A percentile compares a stretch with the other conserved stretches of the same genome.
phyloP scores from a whole-genome alignment of 1,140 invertebrate genomes.

The Dreissena polymorpha region DNA sequence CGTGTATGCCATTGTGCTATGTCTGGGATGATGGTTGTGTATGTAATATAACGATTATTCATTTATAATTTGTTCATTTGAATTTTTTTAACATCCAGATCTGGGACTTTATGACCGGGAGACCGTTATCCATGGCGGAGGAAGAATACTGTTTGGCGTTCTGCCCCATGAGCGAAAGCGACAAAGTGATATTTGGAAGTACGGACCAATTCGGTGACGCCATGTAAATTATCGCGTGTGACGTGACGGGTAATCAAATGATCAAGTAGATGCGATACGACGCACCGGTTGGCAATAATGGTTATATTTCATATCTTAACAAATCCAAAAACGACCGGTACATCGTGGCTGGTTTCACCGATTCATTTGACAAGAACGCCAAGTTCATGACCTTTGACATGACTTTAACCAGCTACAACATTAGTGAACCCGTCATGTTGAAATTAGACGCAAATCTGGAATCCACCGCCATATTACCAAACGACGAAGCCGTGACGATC shows the following conservation, averaged over 20 bases:
- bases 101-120: conserved; percentile 78
- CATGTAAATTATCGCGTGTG: conserved; percentile 77
- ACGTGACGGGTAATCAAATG: conserved; percentile 77
- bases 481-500: conserved; percentile 78
- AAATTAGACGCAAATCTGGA: conserved; percentile 76
- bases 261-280: conserved; percentile 76
- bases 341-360: conserved; percentile 77
- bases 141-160: conserved; percentile 77
- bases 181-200: conserved; percentile 75
- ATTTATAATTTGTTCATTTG: neutral
- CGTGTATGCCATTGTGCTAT: neutral
- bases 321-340: conserved; percentile 76
- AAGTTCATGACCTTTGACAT: conserved; percentile 79
- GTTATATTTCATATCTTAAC: conserved; percentile 74
- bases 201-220: conserved; percentile 77
- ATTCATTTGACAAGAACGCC: conserved; percentile 76
- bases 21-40: neutral
- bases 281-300: conserved; percentile 76
- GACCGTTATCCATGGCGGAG: conserved; percentile 75
- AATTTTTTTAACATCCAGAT: conserved; percentile 75
- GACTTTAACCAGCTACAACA: conserved; percentile 70
- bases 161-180: conserved; percentile 74
- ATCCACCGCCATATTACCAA: conserved; percentile 76
- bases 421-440: conserved; percentile 73
- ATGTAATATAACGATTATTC: neutral